Evolutionary conservation across 2,888 invertebrate species (phyloP).

Genomic region (Aphodius granarius): DNA sequence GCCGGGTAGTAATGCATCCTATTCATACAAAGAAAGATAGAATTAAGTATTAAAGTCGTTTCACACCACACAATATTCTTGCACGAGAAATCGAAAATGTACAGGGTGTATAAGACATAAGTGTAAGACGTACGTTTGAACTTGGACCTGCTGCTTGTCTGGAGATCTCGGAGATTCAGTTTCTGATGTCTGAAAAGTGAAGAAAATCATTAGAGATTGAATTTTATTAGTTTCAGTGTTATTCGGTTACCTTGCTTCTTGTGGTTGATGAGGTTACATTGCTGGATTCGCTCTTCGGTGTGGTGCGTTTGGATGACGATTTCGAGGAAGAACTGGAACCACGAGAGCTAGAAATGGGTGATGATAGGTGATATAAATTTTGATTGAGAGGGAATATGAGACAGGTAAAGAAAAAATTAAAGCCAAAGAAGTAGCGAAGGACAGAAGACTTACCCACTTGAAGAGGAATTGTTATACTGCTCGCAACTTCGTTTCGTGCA

Average conservation of each 20-base stretch:
- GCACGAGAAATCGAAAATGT: no score
- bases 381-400: neutral
- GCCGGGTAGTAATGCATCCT: slow-evolving; percentile 37
- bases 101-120: neutral
- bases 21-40: neutral
- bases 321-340: neutral
- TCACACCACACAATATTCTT: no score
- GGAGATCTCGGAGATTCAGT: slow-evolving; percentile 20
- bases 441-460: neutral
- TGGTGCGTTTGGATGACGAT: neutral
- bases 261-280: neutral
- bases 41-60: no score
- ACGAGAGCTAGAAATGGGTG: neutral
- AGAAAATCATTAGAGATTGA: no score
- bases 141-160: slow-evolving; percentile 13
- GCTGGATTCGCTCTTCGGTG: slow-evolving; percentile 3
- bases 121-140: slow-evolving; percentile 10
- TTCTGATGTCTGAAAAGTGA: slow-evolving; percentile 16
- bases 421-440: neutral
- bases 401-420: neutral
- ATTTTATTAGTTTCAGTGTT: neutral
- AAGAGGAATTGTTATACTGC: neutral
- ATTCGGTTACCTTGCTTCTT: neutral
- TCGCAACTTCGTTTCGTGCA: slow-evolving; percentile 22
- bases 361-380: neutral